Base-by-base conservation (phyloP, 2,113 vertebrate species). In the Campylorhamphus procurvoides region DNA sequence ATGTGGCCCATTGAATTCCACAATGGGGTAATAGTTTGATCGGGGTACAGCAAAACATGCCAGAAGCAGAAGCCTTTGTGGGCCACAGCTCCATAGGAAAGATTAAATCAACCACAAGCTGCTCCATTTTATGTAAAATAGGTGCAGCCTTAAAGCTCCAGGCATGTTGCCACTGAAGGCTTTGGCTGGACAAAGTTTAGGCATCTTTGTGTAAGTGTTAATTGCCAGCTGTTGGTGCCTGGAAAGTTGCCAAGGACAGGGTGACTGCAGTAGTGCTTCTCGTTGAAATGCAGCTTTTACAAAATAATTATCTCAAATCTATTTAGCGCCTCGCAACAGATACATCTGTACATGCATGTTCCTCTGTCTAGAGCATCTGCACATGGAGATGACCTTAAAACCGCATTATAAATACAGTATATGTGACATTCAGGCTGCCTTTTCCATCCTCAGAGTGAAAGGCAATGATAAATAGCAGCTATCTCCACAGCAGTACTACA, bases 151-250 rank as follows among this genome's bases (percentile, higher is more conserved):
- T 84, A 58, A 73, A 64, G 86, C 92, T 92, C 53, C 76, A 93
- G 93, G 90, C 73, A 84, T 95, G 29, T 68, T 1, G 11, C 86
- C 88, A 62, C 62, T 33, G 73, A 84, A 75, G 76, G 88, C 60
- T 81, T 87, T 71, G 89, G 68, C 68, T 86, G 90, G 69, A 84
- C 87, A 81, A 94, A 84, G 89, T 94, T 95, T 89, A 94, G 84
- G 76, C 89, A 94, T 93, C 75, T 74, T 78, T 93, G 81, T 91
- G 60, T 92, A 94, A 96, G 93, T 88, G 88, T 91, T 96, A 97
- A 96, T 97, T 97, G 92, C 91, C 97, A 96, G 96, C 94, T 96
- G 93, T 93, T 97, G 73, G 77, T 84, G 83, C 37, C 78, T 97
- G 95, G 92, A 84, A 55, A 29, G 47, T 27, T 95, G 94, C 96